phyloP scores from a whole-genome alignment of 2,797 vertebrate species.

The Leptoclinus maculatus region DNA sequence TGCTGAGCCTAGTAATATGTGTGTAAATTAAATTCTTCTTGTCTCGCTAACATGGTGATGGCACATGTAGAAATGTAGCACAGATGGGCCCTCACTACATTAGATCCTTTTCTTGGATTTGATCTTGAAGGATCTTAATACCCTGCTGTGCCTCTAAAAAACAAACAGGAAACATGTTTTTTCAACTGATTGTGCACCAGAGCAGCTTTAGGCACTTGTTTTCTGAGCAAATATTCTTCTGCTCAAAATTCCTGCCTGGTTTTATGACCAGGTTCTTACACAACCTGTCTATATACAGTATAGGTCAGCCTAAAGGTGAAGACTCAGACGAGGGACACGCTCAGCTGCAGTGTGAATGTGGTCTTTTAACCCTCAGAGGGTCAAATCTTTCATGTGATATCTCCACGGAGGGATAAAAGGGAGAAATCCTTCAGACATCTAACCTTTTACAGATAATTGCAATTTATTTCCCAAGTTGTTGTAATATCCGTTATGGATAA shows the following conservation, averaged over 20 bases:
- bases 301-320: background rate
- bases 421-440: background rate
- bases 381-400: background rate
- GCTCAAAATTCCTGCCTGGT: background rate
- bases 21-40: background rate
- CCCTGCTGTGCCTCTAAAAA: constrained; percentile 28
- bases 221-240: constrained; percentile 7
- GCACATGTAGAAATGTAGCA: constrained; percentile 15
- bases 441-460: constrained; percentile 5
- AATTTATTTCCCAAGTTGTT: background rate
- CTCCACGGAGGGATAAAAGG: background rate
- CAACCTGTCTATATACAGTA: background rate
- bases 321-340: background rate
- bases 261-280: background rate
- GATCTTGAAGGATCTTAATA: constrained; percentile 30
- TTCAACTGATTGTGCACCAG: constrained; percentile 4
- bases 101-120: constrained; percentile 31
- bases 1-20: background rate
- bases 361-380: background rate
- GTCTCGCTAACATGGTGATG: constrained; percentile 8
- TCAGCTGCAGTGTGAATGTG: background rate
- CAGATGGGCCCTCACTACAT: constrained; percentile 36
- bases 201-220: constrained; percentile 2
- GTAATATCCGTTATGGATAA: background rate
- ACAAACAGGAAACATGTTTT: constrained; percentile 6